Conservation (phyloP, 2,797 vertebrate species). For the Psittacula echo region DNA sequence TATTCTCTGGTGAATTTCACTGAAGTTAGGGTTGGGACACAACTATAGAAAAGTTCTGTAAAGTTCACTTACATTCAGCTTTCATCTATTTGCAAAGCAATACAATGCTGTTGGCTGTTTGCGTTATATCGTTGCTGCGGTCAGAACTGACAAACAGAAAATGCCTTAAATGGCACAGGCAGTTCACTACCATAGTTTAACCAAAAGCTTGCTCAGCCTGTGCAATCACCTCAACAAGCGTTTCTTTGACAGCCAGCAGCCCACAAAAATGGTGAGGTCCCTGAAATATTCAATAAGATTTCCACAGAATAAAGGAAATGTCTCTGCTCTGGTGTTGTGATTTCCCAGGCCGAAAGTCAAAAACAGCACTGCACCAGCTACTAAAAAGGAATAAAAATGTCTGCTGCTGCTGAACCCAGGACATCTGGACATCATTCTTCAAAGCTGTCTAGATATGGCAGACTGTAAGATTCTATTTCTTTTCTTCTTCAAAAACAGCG, state of each 20-base stretch:
- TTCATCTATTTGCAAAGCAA: neutral
- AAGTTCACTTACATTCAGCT: neutral
- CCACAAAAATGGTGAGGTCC: fast-evolving
- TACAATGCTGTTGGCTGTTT: neutral
- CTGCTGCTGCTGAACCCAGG: too few relatives aligned
- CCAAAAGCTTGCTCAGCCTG: neutral
- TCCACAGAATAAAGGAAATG: neutral
- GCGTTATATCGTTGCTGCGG: neutral
- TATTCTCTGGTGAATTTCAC: neutral
- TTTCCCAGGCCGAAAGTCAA: too few relatives aligned
- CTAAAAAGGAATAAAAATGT: too few relatives aligned
- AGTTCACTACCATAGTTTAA: neutral
- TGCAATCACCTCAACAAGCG: fast-evolving
- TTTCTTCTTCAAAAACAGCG: neutral
- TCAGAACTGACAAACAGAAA: neutral
- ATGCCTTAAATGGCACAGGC: neutral
- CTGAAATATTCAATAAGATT: neutral
- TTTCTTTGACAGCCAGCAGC: fast-evolving
- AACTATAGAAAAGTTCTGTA: neutral
- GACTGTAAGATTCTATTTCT: neutral
- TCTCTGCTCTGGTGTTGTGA: neutral
- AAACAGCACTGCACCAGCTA: too few relatives aligned
- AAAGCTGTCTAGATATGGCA: neutral
- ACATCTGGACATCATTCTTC: neutral
- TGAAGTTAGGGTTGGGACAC: neutral